These are phyloP conservation scores for Epinephelus moara DNA, from an alignment of 2,113 vertebrate species.

Conservation along the genomic window DNA sequence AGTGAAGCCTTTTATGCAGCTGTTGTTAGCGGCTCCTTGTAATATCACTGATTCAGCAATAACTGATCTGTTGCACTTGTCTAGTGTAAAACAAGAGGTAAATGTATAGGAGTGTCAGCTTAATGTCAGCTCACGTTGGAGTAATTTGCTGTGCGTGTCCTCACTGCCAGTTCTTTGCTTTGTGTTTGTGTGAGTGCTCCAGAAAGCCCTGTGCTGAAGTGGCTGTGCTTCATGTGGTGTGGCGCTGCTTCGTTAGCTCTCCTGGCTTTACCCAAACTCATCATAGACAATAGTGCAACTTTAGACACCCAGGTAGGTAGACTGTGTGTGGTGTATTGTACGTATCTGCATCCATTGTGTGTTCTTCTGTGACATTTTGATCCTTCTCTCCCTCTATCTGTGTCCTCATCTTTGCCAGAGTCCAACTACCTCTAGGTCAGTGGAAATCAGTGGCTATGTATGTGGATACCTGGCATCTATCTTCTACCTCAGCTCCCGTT, in stretches of 20 bases:
- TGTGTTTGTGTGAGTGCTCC: slow-evolving; percentile 40
- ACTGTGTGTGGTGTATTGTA: not conserved
- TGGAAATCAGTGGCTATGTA: slow-evolving; percentile 83
- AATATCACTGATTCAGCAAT: not conserved
- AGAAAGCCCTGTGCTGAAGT: slow-evolving; percentile 80
- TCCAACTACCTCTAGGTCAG: slow-evolving; percentile 58
- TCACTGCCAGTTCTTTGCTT: slow-evolving; percentile 8
- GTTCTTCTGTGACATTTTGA: not conserved
- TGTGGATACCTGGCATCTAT: slow-evolving; percentile 82
- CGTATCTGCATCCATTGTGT: not conserved
- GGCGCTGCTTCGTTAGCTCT: slow-evolving; percentile 53
- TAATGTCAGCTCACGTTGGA: not conserved
- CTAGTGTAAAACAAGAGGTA: not conserved
- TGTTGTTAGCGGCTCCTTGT: not conserved
- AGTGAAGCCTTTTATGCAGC: too few species aligned
- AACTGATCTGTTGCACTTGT: not conserved
- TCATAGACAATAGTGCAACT: slow-evolving; percentile 61
- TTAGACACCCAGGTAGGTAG: slow-evolving; percentile 63
- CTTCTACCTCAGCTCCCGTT: slow-evolving; percentile 84
- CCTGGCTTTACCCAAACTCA: slow-evolving; percentile 71
- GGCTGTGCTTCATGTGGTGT: slow-evolving; percentile 76
- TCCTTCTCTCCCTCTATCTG: not conserved
- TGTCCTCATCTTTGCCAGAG: slow-evolving; percentile 51
- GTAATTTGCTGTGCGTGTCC: not conserved
- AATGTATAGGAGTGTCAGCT: not conserved